Conservation (phyloP, 1,140 invertebrate species). For the silkworm (Bombyx mori) region DNA sequence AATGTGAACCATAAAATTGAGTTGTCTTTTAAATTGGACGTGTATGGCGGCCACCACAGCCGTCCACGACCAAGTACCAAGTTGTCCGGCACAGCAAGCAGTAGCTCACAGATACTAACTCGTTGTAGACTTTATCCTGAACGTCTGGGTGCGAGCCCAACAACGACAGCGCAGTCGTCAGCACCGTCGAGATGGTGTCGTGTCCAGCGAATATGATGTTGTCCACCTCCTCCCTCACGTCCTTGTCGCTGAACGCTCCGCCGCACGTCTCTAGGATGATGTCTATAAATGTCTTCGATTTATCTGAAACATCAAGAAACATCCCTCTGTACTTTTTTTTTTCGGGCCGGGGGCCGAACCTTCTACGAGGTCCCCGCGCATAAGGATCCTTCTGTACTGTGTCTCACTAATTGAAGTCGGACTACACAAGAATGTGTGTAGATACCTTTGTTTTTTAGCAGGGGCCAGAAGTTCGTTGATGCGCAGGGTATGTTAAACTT, state of each 20-base stretch:
- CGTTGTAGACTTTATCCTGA: conserved; percentile 26
- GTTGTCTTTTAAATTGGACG: background rate
- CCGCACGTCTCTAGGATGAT: conserved; percentile 18
- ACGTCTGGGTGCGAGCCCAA: conserved; percentile 28
- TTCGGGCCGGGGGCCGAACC: too few species aligned
- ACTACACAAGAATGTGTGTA: too few species aligned
- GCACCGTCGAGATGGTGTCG: conserved; percentile 23
- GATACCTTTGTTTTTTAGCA: too few species aligned
- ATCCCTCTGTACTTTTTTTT: too few species aligned
- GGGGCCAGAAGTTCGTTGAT: too few species aligned
- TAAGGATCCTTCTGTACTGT: too few species aligned
- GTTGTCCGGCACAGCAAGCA: too few species aligned
- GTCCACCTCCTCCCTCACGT: conserved; percentile 29
- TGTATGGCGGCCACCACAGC: background rate
- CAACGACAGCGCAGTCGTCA: conserved; percentile 14
- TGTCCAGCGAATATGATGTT: conserved; percentile 28
- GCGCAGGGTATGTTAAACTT: too few species aligned
- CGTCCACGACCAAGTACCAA: too few species aligned
- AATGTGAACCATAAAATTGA: background rate
- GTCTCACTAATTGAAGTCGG: too few species aligned
- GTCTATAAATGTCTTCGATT: conserved; percentile 23
- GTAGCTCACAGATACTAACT: conserved; percentile 20
- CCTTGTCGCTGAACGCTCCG: conserved; percentile 19
- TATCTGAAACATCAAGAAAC: background rate
- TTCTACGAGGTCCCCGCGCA: too few species aligned